Base-by-base conservation (phyloP, 2,888 invertebrate genomes). In the Noctua comes region DNA sequence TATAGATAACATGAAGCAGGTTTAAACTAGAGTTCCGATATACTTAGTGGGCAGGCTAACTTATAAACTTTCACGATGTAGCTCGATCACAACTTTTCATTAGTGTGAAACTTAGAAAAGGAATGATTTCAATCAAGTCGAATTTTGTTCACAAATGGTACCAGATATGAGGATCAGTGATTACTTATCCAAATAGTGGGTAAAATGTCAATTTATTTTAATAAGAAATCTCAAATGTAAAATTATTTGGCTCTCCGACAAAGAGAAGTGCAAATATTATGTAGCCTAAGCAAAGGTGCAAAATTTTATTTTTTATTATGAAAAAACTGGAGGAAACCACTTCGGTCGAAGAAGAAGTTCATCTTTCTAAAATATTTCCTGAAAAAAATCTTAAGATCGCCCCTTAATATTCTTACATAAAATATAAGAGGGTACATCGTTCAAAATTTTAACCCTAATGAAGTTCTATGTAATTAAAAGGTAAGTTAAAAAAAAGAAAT, bases 51-150 rank as follows among this genome's bases (percentile, higher is more conserved):
- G 66, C 76, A 13, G 65, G 43, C 65, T n/a, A 46, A 51, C 71
- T 77, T 66, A 59, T 66, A 80, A 84, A 86, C 88, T 88, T 88
- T 88, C 87, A 64, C 75, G 46, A 68, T 68, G 74, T 64, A 64
- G 68, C 40, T 77, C 48, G 68, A 75, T 73, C 66, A 21, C 18
- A 72, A 40, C 68, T 65, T 72, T 66, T 76, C 66, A 79, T 62
- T 13, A 51, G 70, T 76, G 75, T 72, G 73, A 70, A 82, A 72
- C 84, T 84, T 66, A 27, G 10, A 13, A 21, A 36, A n/a, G n/a
- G n/a, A n/a, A n/a, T n/a, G n/a, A n/a, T n/a, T n/a, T n/a, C n/a
- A n/a, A n/a, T n/a, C n/a, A n/a, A 65, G 64, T 72, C 54, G 24
- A 78, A 73, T 54, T 51, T 68, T 69, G 72, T 57, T 72, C 70